A percentile compares a stretch with the other conserved stretches of the same genome.
phyloP scores from a whole-genome alignment of 2,113 vertebrate species.

The Neotoma lepida region DNA sequence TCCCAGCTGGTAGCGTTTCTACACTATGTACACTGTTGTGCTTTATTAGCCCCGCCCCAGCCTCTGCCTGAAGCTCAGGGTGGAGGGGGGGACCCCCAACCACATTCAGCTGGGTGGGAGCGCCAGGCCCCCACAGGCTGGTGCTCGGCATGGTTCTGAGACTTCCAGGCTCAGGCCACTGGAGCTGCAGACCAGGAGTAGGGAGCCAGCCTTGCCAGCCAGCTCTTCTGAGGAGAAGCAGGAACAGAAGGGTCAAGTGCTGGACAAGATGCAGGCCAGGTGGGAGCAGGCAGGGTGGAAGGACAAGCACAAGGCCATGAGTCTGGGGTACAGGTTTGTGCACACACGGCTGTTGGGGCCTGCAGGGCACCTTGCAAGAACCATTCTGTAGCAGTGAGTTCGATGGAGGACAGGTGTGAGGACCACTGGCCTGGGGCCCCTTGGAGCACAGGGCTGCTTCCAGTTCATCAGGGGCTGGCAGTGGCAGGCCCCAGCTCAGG shows the following conservation, averaged over 20 bases:
- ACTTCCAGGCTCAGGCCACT: not conserved
- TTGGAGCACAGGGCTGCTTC: not conserved
- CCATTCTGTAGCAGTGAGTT: not conserved
- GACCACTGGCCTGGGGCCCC: not conserved
- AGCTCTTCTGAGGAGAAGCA: not conserved
- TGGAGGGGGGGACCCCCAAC: not conserved
- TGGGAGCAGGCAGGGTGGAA: not conserved
- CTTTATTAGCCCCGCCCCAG: slow-evolving; percentile 71
- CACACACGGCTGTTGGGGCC: not conserved
- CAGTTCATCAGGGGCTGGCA: not conserved
- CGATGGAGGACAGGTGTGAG: not conserved
- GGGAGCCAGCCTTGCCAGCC: not conserved
- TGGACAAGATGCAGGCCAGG: slow-evolving; percentile 60
- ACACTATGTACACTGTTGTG: slow-evolving; percentile 84
- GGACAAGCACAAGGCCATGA: not conserved
- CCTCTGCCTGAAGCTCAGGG: not conserved
- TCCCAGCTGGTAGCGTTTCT: slow-evolving; percentile 73
- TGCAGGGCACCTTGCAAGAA: slow-evolving; percentile 4
- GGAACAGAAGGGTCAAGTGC: not conserved
- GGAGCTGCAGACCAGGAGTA: not conserved
- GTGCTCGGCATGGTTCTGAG: not conserved
- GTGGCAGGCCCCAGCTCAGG: not conserved
- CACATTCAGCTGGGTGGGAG: not conserved
- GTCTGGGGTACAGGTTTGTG: not conserved
- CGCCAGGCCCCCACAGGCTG: not conserved